Evolutionary conservation across 1,140 invertebrate species (phyloP).

Genomic region (Telenomus remus): DNA sequence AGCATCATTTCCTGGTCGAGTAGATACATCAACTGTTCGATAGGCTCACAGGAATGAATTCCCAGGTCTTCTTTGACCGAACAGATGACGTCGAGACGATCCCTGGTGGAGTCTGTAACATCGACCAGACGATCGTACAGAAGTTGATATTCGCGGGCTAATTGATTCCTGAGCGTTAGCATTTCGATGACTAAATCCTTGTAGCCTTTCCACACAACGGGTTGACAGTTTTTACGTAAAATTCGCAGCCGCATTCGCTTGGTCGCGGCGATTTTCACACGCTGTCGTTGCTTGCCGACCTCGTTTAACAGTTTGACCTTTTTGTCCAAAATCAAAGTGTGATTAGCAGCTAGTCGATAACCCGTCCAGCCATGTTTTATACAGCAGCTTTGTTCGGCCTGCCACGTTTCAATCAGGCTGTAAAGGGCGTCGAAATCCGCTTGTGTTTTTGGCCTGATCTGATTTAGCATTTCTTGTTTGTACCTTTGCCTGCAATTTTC

Average conservation of each 20-base stretch:
- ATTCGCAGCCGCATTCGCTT: slow-evolving; percentile 77
- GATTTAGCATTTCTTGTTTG: slow-evolving; percentile 76
- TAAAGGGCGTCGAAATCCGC: slow-evolving; percentile 81
- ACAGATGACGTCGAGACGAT: slow-evolving; percentile 78
- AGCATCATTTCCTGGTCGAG: slow-evolving; percentile 80
- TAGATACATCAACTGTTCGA: slow-evolving; percentile 76
- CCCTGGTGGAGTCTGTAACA: slow-evolving; percentile 71
- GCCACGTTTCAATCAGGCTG: slow-evolving; percentile 79
- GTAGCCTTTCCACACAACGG: slow-evolving; percentile 78
- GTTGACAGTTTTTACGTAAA: slow-evolving; percentile 78
- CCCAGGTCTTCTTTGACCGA: slow-evolving; percentile 65
- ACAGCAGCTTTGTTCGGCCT: slow-evolving; percentile 77
- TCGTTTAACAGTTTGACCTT: slow-evolving; percentile 79
- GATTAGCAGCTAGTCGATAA: slow-evolving; percentile 78
- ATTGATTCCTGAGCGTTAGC: slow-evolving; percentile 81
- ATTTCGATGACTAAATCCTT: slow-evolving; percentile 78
- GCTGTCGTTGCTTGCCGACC: slow-evolving; percentile 78
- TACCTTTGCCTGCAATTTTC: slow-evolving; percentile 72
- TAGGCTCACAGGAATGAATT: slow-evolving; percentile 76
- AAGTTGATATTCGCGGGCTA: slow-evolving; percentile 78
- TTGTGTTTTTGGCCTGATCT: slow-evolving; percentile 78
- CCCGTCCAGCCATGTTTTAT: slow-evolving; percentile 77
- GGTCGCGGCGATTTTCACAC: slow-evolving; percentile 75
- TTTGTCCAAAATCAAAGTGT: slow-evolving; percentile 77
- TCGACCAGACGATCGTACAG: slow-evolving; percentile 77